Evolutionary conservation across 2,113 vertebrate species (phyloP), one percentile per base, ranked within the genome.

Genomic region (Tyto alba): DNA sequence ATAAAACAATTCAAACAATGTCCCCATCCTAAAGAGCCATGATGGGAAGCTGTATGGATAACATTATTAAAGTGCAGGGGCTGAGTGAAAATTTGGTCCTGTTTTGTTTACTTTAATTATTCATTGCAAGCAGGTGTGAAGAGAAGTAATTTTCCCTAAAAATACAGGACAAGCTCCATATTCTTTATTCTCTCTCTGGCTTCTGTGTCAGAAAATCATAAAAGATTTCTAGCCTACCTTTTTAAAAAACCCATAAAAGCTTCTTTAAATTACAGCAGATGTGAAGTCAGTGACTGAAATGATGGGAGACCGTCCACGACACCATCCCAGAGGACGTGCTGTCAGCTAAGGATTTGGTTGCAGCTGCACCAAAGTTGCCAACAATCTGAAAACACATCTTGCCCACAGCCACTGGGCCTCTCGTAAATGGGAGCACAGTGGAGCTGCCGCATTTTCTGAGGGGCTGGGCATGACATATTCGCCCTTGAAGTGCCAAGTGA

Each of bases 381-480:
- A 41, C 32, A 30, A 21, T n/a, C 38, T 29, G 47, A 41, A 82
- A 74, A 79, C 14, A 79, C 2, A 3, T 36, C 45, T n/a, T 34
- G 53, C 48, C 32, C 63, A 64, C 10, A 64, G 30, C 56, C 75
- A 15, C 13, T 0, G 14, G 29, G 48, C 19, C 47, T 16, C 71
- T 0, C 8, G 59, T 11, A n/a, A 40, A 40, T 0, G 0, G 63
- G 41, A 67, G 34, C 10, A 7, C 9, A 8, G 38, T 0, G 1
- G 47, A 66, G 56, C 22, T 11, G 3, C 56, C 50, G 72, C 43
- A 71, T 53, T 47, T 75, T 53, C 62, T 1, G 1, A 41, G 60
- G 53, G 12, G 23, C 60, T 34, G 76, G n/a, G 45, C 13, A 43
- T 68, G 71, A 43, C 53, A 27, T 7, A 21, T 9, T 40, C 1